phyloP scores from a whole-genome alignment of 2,113 vertebrate species.

The Lasiurus cinereus region DNA sequence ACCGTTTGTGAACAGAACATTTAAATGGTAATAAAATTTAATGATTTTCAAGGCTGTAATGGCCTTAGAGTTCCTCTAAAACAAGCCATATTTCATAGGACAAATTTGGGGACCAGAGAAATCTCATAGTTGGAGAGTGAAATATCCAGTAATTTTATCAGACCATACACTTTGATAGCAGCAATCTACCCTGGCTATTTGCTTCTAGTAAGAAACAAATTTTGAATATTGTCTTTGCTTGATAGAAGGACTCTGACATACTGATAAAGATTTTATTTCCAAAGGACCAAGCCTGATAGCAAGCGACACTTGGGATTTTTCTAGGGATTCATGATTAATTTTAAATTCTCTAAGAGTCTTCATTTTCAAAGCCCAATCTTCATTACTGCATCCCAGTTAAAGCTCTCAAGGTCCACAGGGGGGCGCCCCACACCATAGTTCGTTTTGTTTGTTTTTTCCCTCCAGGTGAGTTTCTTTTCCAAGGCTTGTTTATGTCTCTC shows the following conservation, averaged over 20 bases:
- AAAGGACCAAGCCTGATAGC: neutral
- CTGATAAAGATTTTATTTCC: neutral
- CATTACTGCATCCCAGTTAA: neutral
- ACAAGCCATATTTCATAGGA: neutral
- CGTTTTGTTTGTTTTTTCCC: neutral
- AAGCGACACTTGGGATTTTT: neutral
- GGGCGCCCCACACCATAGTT: neutral
- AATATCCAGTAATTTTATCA: too few relatives aligned
- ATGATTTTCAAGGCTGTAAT: neutral
- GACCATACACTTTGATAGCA: too few relatives aligned
- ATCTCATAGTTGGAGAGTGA: neutral
- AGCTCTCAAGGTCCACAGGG: neutral
- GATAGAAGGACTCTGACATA: neutral
- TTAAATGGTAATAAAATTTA: neutral
- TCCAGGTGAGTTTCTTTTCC: neutral
- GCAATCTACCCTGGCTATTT: neutral
- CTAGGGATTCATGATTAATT: neutral
- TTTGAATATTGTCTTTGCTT: too few relatives aligned
- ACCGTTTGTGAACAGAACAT: neutral
- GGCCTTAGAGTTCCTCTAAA: neutral
- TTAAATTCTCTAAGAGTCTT: neutral
- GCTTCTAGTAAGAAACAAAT: neutral
- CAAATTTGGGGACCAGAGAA: neutral
- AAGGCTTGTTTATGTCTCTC: neutral
- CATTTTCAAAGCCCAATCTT: accelerated